A percentile compares a stretch with the other conserved stretches of the same genome.
Conservation (phyloP, 2,113 vertebrate species). For the Chloroceryle aenea region DNA sequence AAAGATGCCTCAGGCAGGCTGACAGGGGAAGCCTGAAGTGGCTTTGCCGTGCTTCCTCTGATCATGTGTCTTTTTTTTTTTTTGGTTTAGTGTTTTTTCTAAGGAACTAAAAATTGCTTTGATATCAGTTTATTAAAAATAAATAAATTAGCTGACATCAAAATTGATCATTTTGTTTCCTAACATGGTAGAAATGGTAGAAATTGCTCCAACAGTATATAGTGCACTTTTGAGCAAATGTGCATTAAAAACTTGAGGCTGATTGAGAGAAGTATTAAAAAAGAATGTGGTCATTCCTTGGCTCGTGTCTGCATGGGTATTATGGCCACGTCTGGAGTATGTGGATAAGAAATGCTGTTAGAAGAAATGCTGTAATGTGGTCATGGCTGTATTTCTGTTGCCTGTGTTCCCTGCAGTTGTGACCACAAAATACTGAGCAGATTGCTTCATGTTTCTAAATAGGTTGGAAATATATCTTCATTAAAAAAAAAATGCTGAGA, state of each 20-base stretch:
- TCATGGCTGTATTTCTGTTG: neutral
- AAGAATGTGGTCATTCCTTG: neutral
- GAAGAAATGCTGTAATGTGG: neutral
- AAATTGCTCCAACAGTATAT: neutral
- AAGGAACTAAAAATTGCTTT: neutral
- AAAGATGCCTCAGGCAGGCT: neutral
- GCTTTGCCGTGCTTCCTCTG: neutral
- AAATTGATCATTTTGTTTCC: no score
- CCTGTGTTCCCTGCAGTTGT: neutral
- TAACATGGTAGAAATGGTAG: neutral
- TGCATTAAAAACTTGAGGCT: neutral
- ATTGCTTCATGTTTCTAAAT: neutral
- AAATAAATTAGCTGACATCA: no score
- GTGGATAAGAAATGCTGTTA: neutral
- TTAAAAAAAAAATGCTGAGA: neutral
- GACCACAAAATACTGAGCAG: neutral
- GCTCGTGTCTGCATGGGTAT: neutral
- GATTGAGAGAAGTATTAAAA: neutral
- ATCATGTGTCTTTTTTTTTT: rapidly evolving
- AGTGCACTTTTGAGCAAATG: neutral
- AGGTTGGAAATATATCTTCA: neutral
- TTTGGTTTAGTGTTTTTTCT: neutral
- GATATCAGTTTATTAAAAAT: neutral
- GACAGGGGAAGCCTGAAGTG: neutral
- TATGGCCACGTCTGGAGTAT: neutral